Base-by-base conservation (phyloP, 2,797 vertebrate genomes). In the Myiotriccus ornatus region DNA sequence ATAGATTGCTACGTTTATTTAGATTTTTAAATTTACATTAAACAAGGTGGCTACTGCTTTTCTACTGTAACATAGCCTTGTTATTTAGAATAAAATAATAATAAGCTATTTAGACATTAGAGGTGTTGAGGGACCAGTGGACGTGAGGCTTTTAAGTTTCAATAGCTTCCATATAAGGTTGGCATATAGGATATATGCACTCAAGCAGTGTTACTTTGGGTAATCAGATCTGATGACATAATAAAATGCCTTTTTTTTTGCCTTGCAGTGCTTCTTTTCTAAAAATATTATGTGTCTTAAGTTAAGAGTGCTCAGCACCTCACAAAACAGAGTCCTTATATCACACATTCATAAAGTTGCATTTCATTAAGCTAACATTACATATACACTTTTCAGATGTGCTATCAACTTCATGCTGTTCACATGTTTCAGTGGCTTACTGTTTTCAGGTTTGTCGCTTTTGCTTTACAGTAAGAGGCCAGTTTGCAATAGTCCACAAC, bases 361-460 rank as follows among this genome's bases (percentile, higher is more conserved):
- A 12, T 84, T 93, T 89, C 64, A 88, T 93, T 92, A 91, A 10
- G 17, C 35, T 91, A 69, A 90, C 27, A 63, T 71, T 69, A 65
- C 87, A 56, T 47, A 68, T 32, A 28, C 14, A 57, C 34, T 89
- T 84, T 87, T 93, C 70, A 92, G 60, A 35, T 11, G 37, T 56
- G 62, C 14, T 71, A 84, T 71, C 57, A 59, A 23, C 84, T 92
- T 84, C 56, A 84, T 32, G 21, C 21, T 15, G 4, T 41, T 68
- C 64, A 73, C 50, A 59, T 44, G 18, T 49, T 80, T 68, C 0
- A 1, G n/a, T 16, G 28, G 34, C 59, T 91, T 91, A 57, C 62
- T 78, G 23, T 80, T 94, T 80, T 79, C 41, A 87, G 34, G 35
- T 89, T 80, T 89, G 79, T 53, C 0, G 0, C 55, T 78, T 69